Evolutionary conservation across 2,888 invertebrate species (phyloP).

Genomic region (Thecophora atra): DNA sequence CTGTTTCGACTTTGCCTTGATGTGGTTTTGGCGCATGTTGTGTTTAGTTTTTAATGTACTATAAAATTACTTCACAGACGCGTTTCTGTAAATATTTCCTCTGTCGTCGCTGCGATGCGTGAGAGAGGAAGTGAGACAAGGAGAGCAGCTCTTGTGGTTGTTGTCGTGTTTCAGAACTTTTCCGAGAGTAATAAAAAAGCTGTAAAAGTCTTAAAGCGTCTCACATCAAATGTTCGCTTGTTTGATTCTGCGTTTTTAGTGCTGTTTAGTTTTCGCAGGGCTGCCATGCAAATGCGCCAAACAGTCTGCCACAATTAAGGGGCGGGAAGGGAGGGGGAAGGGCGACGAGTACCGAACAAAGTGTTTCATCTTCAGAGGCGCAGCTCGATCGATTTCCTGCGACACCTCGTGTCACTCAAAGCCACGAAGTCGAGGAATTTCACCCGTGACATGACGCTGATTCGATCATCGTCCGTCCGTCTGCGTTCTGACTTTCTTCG

Average conservation of each 20-base stretch:
- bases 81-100: conserved; percentile 31
- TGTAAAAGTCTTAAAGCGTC: background rate
- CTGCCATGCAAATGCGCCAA: conserved; percentile 16
- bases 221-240: background rate
- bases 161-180: conserved; percentile 10
- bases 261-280: background rate
- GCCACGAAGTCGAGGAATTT: no score
- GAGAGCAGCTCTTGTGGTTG: background rate
- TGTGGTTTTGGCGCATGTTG: conserved; percentile 48
- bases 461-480: no score
- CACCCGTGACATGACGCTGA: no score
- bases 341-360: no score
- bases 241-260: conserved; percentile 13
- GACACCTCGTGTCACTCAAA: no score
- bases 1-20: conserved; percentile 41
- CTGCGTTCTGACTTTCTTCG: no score
- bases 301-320: conserved; percentile 23
- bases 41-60: conserved; percentile 50
- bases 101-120: conserved; percentile 16
- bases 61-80: conserved; percentile 30
- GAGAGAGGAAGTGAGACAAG: no score
- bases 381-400: no score
- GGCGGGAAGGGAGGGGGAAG: background rate
- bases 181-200: conserved; percentile 23
- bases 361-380: no score